These are phyloP conservation scores for Willowsia nigromaculata DNA, from an alignment of 2,888 invertebrate genomes.

Conservation along the genomic window DNA sequence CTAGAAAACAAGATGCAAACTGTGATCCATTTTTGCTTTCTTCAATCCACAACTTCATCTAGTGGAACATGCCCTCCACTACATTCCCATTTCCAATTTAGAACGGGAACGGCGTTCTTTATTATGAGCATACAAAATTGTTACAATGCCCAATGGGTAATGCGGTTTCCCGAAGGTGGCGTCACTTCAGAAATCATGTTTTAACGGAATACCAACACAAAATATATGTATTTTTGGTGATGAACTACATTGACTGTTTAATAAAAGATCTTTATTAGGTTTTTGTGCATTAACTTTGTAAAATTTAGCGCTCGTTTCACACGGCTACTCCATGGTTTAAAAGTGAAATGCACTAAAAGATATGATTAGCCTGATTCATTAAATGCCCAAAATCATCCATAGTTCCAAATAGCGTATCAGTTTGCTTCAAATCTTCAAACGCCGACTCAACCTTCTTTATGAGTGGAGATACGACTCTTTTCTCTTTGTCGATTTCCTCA, in stretches of 20 bases:
- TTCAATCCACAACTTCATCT: not conserved
- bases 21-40: too few relatives aligned
- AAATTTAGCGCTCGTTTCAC: not conserved
- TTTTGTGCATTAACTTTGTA: not conserved
- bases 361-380: constrained; percentile 19
- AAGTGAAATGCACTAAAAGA: not conserved
- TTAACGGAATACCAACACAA: too few relatives aligned
- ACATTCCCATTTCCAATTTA: not conserved
- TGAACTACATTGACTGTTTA: too few relatives aligned
- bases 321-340: not conserved
- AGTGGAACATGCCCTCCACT: not conserved
- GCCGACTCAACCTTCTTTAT: constrained; percentile 34
- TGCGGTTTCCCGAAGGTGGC: constrained; percentile 29
- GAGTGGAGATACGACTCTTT: constrained; percentile 15
- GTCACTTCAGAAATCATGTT: not conserved
- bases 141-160: too few relatives aligned
- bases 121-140: too few relatives aligned
- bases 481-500: constrained; percentile 9
- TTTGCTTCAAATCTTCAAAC: constrained; percentile 25
- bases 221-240: too few relatives aligned
- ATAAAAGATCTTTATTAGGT: not conserved
- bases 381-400: constrained; percentile 49
- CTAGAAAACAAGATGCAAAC: too few relatives aligned
- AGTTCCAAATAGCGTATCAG: constrained; percentile 40
- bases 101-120: too few relatives aligned